Evolutionary conservation across 2,888 invertebrate species (phyloP).

Genomic region (Aporophyla nigra): DNA sequence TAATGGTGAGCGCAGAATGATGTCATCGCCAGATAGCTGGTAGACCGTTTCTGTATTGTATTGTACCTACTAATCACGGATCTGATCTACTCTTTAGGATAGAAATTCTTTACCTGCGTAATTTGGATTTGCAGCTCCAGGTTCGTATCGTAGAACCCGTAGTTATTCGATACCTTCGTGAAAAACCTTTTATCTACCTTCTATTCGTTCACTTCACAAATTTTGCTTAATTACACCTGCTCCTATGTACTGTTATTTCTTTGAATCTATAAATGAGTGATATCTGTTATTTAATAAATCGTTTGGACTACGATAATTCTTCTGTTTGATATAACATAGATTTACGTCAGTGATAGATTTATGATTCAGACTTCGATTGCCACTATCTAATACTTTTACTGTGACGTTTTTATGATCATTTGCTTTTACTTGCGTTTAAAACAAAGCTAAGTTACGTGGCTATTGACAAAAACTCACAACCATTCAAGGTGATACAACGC

Average conservation of each 20-base stretch:
- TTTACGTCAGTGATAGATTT: conserved; percentile 44
- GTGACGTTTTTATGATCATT: conserved; percentile 30
- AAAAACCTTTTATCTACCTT: neutral
- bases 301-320: conserved; percentile 13
- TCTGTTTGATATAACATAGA: conserved; percentile 25
- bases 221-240: neutral
- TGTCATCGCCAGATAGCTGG: conserved; percentile 26
- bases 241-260: neutral
- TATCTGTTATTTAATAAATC: conserved; percentile 12
- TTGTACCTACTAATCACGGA: neutral
- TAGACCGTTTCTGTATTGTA: conserved; percentile 4
- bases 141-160: neutral
- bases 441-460: conserved; percentile 12
- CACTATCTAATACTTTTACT: conserved; percentile 30
- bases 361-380: conserved; percentile 33
- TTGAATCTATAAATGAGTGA: neutral
- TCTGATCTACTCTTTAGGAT: neutral
- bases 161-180: neutral
- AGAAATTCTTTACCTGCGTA: neutral
- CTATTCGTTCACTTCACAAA: neutral
- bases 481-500: conserved; percentile 33
- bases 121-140: neutral
- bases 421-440: conserved; percentile 29
- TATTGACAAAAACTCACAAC: neutral
- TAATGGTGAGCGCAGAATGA: conserved; percentile 32